Percentiles rank a stretch among this genome's conserved stretches.
Conservation (phyloP, 2,888 invertebrate genomes). For the Pammene aurita region DNA sequence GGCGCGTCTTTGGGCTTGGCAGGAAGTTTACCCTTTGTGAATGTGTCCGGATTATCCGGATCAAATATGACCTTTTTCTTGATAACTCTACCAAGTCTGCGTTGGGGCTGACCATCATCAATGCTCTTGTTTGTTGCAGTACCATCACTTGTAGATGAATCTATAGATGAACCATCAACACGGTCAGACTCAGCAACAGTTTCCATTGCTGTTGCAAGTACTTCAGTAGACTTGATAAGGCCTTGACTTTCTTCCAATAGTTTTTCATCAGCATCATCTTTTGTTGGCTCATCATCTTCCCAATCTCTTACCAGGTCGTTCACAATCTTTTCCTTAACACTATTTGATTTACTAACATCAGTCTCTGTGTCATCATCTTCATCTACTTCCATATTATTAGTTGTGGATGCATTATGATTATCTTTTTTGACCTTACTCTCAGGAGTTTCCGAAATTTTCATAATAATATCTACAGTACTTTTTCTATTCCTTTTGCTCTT, state of each 20-base stretch:
- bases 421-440: conserved; percentile 45
- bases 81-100: conserved; percentile 82
- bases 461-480: conserved; percentile 27
- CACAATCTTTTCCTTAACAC: conserved; percentile 67
- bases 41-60: conserved; percentile 84
- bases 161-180: conserved; percentile 51
- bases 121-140: conserved; percentile 55
- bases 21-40: conserved; percentile 69
- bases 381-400: conserved; percentile 18
- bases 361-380: conserved; percentile 32
- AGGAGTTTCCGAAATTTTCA: conserved; percentile 40
- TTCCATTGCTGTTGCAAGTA: conserved; percentile 50
- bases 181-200: conserved; percentile 50
- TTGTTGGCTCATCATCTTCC: conserved; percentile 71
- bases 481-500: conserved; percentile 43
- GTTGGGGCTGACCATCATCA: conserved; percentile 67
- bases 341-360: conserved; percentile 44
- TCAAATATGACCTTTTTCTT: conserved; percentile 90
- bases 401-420: conserved; percentile 34
- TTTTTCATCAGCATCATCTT: conserved; percentile 51
- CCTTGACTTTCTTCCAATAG: conserved; percentile 51
- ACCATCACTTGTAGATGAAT: conserved; percentile 58
- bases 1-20: conserved; percentile 60
- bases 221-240: conserved; percentile 47
- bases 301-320: conserved; percentile 82